Evolutionary conservation across 2,888 invertebrate species (phyloP).

Genomic region (Orthosia gracilis): DNA sequence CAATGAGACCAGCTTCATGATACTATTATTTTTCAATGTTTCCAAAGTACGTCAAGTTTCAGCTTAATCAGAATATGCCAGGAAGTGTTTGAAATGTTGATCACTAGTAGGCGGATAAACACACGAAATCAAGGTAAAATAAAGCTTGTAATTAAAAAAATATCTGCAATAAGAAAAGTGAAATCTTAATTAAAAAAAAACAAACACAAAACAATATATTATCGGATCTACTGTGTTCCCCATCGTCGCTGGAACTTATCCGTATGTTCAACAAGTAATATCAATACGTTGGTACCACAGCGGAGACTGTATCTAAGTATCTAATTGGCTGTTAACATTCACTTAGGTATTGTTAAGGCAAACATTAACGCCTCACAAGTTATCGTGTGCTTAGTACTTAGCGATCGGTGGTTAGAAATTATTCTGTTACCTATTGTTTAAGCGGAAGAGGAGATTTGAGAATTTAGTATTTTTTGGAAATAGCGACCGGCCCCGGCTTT

Average conservation of each 20-base stretch:
- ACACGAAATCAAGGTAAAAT: too few relatives aligned
- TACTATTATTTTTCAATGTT: too few relatives aligned
- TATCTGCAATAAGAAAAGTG: background rate
- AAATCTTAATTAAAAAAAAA: background rate
- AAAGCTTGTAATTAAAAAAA: too few relatives aligned
- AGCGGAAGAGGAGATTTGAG: background rate
- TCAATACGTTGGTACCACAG: background rate
- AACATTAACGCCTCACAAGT: constrained; percentile 31
- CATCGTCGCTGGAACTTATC: background rate
- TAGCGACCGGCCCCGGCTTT: too few relatives aligned
- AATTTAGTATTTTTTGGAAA: background rate
- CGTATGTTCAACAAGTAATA: constrained; percentile 31
- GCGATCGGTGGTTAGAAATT: background rate
- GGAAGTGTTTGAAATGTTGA: too few relatives aligned
- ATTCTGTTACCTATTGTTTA: background rate
- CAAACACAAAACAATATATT: too few relatives aligned
- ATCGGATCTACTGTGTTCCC: background rate
- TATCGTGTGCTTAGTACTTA: background rate
- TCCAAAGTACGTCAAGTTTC: too few relatives aligned
- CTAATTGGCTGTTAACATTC: constrained; percentile 30
- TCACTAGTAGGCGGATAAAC: too few relatives aligned
- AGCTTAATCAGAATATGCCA: too few relatives aligned
- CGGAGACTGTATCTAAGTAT: too few relatives aligned
- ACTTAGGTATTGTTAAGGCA: constrained; percentile 26
- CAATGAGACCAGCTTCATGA: too few relatives aligned